Conservation (phyloP, 2,113 vertebrate genomes). For the Elgaria multicarinata region DNA sequence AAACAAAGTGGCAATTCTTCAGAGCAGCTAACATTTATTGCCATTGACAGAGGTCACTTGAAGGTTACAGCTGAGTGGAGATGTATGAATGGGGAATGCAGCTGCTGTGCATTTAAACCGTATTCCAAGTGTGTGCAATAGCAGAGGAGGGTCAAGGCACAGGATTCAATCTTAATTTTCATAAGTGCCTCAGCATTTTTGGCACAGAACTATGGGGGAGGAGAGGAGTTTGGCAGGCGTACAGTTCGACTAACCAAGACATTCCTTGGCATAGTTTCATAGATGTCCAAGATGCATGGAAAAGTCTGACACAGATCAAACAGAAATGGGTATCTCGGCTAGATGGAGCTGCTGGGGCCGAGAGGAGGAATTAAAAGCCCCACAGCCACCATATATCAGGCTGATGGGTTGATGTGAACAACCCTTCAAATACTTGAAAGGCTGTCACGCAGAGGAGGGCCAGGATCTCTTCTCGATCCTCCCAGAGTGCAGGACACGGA, state of each 20-base stretch:
- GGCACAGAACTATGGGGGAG: neutral
- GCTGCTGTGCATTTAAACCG: too few species aligned
- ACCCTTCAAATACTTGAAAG: too few species aligned
- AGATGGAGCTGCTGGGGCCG: neutral
- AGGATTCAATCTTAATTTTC: neutral
- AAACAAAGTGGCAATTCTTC: neutral
- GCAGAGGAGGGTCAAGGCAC: neutral
- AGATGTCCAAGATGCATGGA: neutral
- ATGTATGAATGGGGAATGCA: neutral
- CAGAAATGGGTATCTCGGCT: neutral
- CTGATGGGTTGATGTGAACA: neutral
- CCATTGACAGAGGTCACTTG: neutral
- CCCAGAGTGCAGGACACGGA: too few species aligned
- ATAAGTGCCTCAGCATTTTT: neutral
- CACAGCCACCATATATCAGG: neutral
- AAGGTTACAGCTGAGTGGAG: neutral
- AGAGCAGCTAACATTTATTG: neutral
- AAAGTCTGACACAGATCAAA: neutral
- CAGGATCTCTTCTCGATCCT: too few species aligned
- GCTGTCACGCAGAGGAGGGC: too few species aligned
- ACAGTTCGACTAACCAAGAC: neutral
- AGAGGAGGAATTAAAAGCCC: neutral
- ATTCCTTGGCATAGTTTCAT: neutral
- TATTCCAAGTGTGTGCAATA: neutral
- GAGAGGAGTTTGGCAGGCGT: neutral